A percentile compares a stretch with the other conserved stretches of the same genome.
These are phyloP conservation scores for Actias luna DNA, from an alignment of 2,888 invertebrate species.

Conservation along the genomic window DNA sequence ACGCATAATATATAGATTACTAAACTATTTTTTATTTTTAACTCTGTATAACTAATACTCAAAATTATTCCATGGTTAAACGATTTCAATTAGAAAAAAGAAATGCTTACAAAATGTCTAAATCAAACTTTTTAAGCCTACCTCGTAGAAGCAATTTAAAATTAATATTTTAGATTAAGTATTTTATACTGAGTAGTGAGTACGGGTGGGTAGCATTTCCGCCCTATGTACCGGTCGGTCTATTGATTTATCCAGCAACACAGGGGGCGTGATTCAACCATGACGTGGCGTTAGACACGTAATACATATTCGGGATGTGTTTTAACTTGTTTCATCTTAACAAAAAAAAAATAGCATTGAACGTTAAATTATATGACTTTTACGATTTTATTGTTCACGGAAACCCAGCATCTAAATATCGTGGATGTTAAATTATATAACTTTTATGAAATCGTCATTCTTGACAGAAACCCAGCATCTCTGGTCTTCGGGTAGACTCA, in stretches of 20 bases:
- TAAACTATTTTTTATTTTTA: too few relatives aligned
- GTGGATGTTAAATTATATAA: too few relatives aligned
- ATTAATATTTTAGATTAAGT: background rate
- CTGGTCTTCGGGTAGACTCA: background rate
- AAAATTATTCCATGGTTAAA: too few relatives aligned
- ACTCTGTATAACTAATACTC: too few relatives aligned
- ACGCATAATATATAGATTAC: too few relatives aligned
- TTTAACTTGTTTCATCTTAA: background rate
- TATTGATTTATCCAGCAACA: conserved; percentile 68
- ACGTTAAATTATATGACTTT: too few relatives aligned
- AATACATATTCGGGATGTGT: conserved; percentile 20
- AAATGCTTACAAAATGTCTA: background rate
- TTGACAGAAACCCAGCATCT: background rate
- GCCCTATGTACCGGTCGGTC: conserved; percentile 41
- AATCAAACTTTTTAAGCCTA: background rate
- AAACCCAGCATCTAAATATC: too few relatives aligned
- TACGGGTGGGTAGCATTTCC: conserved; percentile 35
- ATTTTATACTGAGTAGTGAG: conserved; percentile 31
- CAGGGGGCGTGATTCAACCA: conserved; percentile 70
- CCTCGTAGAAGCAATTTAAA: background rate
- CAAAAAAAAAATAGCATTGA: too few relatives aligned
- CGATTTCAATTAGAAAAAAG: too few relatives aligned
- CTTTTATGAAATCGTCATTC: too few relatives aligned
- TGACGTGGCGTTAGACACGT: conserved; percentile 42
- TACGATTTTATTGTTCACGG: too few relatives aligned